phyloP scores from a whole-genome alignment of 2,113 vertebrate species.

The Egretta garzetta region DNA sequence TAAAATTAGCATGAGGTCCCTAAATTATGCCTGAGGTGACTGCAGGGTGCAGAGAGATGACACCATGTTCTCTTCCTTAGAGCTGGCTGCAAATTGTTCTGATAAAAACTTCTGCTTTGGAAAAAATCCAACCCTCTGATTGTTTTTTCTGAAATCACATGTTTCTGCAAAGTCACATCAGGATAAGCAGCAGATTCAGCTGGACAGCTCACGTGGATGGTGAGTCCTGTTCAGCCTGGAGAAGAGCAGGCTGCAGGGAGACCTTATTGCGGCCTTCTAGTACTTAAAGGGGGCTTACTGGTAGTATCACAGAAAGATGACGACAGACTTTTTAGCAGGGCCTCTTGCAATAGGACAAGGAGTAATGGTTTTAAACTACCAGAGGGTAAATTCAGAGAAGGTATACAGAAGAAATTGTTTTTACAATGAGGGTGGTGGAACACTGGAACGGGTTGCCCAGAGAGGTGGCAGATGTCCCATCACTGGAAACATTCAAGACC shows the following conservation, averaged over 20 bases:
- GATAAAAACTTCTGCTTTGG: not conserved
- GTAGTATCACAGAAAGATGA: not conserved
- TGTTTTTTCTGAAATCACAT: not conserved
- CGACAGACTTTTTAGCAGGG: not conserved
- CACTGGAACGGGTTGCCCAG: not conserved
- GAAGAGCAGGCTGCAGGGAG: not conserved
- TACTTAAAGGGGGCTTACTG: not conserved
- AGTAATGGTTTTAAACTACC: not conserved
- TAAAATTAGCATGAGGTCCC: not conserved
- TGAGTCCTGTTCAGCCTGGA: not conserved
- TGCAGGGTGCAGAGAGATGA: not conserved
- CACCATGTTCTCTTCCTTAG: not conserved
- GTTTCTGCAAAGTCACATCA: not conserved
- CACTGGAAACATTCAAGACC: not conserved
- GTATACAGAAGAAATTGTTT: not conserved
- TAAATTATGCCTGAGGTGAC: not conserved
- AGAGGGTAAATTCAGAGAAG: not conserved
- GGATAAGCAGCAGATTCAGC: not conserved
- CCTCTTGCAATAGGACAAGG: not conserved
- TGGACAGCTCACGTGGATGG: not conserved
- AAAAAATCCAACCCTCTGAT: not conserved
- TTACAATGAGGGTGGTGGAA: not conserved
- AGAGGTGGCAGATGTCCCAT: not conserved
- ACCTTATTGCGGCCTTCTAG: not conserved
- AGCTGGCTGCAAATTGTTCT: not conserved